A percentile compares a stretch with the other conserved stretches of the same genome.
phyloP scores from a whole-genome alignment of 2,113 vertebrate genomes.

The Smithornis capensis region DNA sequence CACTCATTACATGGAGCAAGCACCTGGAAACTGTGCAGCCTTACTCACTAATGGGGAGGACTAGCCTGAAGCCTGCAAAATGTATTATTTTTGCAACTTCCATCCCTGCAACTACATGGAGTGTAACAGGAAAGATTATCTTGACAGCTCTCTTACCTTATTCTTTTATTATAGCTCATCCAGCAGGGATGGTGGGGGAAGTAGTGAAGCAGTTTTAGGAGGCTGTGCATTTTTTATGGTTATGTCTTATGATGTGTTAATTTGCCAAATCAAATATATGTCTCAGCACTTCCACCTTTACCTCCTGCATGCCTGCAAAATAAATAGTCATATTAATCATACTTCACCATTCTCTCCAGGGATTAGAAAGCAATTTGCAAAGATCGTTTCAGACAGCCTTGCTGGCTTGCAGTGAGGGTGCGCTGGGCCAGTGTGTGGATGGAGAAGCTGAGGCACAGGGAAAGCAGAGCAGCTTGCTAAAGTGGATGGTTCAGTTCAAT shows the following conservation, averaged over 20 bases:
- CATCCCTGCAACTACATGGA: background rate
- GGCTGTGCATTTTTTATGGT: constrained; percentile 37
- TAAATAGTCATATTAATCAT: constrained; percentile 58
- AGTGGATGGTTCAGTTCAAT: background rate
- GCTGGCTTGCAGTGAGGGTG: background rate
- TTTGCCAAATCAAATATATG: constrained; percentile 66
- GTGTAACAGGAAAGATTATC: constrained; percentile 12
- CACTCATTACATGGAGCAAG: background rate
- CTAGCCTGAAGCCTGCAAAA: background rate
- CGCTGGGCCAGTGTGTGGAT: fast-evolving
- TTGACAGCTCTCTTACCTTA: constrained; percentile 34
- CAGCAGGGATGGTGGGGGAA: background rate
- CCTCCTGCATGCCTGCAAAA: constrained; percentile 47
- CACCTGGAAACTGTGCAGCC: background rate
- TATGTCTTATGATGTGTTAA: constrained; percentile 67
- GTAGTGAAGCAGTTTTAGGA: constrained; percentile 6
- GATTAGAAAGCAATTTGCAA: constrained; percentile 40
- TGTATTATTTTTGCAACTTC: background rate
- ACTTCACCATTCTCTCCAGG: background rate
- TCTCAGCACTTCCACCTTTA: constrained; percentile 54
- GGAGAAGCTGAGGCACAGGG: background rate
- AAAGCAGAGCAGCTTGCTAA: background rate
- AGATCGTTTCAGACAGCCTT: background rate
- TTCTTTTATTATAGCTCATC: constrained; percentile 45
- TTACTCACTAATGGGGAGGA: background rate